Evolutionary conservation across 2,113 vertebrate genomes (phyloP).

Genomic region (Chrysemys picta): DNA sequence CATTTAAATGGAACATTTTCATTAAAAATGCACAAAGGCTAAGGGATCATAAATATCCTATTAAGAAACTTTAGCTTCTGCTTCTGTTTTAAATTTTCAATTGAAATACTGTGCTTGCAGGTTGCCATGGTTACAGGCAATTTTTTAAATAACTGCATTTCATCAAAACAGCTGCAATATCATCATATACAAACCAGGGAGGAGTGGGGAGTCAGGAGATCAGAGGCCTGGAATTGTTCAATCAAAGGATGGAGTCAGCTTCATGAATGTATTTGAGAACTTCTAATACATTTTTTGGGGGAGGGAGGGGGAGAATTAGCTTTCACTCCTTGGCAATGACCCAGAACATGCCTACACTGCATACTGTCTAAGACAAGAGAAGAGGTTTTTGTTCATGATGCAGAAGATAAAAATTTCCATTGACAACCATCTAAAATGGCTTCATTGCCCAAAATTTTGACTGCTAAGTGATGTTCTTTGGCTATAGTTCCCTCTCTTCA

Average conservation of each 20-base stretch:
- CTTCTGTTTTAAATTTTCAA: slow-evolving; percentile 64
- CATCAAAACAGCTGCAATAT: slow-evolving; percentile 58
- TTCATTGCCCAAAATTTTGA: neutral
- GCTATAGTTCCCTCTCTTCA: rapidly evolving
- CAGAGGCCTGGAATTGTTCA: neutral
- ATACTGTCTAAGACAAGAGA: neutral
- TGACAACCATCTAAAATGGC: neutral
- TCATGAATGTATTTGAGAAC: slow-evolving; percentile 4
- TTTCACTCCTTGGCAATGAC: slow-evolving; percentile 10
- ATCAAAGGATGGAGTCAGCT: neutral
- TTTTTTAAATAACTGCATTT: slow-evolving; percentile 75
- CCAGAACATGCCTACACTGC: neutral
- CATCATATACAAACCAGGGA: neutral
- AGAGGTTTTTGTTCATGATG: slow-evolving; percentile 29
- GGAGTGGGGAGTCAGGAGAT: slow-evolving; percentile 18
- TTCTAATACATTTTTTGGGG: neutral
- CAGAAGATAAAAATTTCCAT: slow-evolving; percentile 24
- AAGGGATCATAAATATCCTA: slow-evolving; percentile 64
- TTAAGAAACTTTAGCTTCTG: slow-evolving; percentile 71
- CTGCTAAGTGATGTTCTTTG: neutral
- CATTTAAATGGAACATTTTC: slow-evolving; percentile 40
- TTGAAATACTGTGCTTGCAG: slow-evolving; percentile 68
- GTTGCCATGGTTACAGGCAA: slow-evolving; percentile 75
- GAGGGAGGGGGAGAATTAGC: neutral
- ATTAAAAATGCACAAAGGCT: slow-evolving; percentile 55